Evolutionary conservation across 2,888 invertebrate genomes (phyloP), one percentile per base, ranked within the genome.

Genomic region (Drosophila pseudotalamancana): DNA sequence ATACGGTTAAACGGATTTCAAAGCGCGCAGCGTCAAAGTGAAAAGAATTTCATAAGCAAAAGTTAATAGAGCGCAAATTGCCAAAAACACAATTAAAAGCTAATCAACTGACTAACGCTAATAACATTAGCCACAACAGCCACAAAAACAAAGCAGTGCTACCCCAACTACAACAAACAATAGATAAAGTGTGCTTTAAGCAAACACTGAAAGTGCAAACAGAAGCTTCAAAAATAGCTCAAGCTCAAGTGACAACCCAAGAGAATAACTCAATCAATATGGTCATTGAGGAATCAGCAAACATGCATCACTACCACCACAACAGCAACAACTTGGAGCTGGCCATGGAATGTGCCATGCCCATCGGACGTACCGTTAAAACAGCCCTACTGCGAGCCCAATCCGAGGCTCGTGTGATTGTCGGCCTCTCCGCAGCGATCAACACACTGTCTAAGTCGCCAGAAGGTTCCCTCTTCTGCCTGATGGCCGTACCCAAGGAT

Each of bases 401-500:
- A 60, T 59, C 76, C 2, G 91, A 91, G 59, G 89, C 90, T 4
- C 90, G 91, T 49, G 88, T 92, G 55, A 90, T 92, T 45, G 87
- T 90, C 43, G 91, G 91, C n/a, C 75, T 92, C n/a, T 81, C 90
- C 27, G 90, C 89, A 1, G 89, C 90, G 45, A 90, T 90, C 54
- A 91, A 91, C 34, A 88, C 89, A 51, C 83, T 92, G 6, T 90
- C 91, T 34, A 91, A 90, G 48, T 78, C 87, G 1, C 89, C 92
- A 9, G 93, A 94, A 59, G 94, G 94, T 6, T 94, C 94, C 0
- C 92, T 95, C 0, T 94, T 95, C 87, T 95, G 95, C 84, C 91
- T 96, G 37, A 93, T 95, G 14, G 94, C 95, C 1, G 94, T 94
- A 53, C 94, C 95, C 19, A 92, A 93, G 43, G 94, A 93, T 31